These are phyloP conservation scores for Peucedramus taeniatus DNA, from an alignment of 2,113 vertebrate species.

Conservation along the genomic window DNA sequence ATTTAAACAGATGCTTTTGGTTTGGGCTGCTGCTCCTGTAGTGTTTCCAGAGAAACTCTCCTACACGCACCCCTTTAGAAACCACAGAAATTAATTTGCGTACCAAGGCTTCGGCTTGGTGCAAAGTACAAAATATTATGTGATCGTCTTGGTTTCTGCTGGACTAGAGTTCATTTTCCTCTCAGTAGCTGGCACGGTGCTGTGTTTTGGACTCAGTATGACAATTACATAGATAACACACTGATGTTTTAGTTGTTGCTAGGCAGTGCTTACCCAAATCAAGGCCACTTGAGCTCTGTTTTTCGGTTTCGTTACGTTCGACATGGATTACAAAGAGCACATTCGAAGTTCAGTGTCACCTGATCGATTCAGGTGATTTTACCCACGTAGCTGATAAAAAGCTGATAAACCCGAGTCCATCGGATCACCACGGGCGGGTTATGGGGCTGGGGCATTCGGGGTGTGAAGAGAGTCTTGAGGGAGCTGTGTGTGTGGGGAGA, in stretches of 20 bases:
- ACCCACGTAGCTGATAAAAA: background rate
- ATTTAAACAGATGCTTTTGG: background rate
- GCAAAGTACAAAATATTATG: background rate
- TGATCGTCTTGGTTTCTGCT: background rate
- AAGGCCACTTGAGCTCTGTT: background rate
- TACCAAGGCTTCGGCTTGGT: background rate
- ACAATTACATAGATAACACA: background rate
- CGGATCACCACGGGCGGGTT: background rate
- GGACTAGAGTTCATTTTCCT: background rate
- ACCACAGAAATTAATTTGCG: background rate
- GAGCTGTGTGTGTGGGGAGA: background rate
- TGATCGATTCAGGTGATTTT: background rate
- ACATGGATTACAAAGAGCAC: fast-evolving
- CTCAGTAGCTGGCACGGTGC: background rate
- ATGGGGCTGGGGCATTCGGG: background rate
- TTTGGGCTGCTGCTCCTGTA: background rate
- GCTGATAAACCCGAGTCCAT: background rate
- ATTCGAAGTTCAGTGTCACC: background rate
- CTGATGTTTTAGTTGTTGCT: background rate
- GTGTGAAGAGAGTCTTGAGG: background rate
- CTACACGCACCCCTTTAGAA: background rate
- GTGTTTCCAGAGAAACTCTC: background rate
- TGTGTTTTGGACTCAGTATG: background rate
- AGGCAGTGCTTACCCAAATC: background rate
- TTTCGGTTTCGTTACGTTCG: background rate